These are phyloP conservation scores for Hozukius guyotensis DNA, from an alignment of 2,797 vertebrate species.

Conservation along the genomic window DNA sequence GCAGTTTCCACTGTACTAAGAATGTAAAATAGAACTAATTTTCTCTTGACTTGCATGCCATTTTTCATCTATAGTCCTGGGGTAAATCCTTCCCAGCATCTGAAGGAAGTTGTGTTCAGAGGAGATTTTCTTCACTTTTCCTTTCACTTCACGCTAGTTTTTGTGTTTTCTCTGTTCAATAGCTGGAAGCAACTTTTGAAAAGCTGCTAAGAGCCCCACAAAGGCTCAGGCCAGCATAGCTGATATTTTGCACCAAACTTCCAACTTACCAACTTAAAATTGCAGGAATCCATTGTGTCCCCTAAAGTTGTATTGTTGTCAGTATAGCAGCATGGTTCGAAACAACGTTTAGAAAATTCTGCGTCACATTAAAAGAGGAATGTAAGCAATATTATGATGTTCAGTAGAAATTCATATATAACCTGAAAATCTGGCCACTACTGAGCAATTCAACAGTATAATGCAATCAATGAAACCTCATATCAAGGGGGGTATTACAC, in stretches of 20 bases:
- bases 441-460: background rate
- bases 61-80: too few species aligned
- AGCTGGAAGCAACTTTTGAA: background rate
- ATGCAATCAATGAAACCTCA: background rate
- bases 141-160: background rate
- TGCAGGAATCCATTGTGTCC: background rate
- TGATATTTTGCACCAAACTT: background rate
- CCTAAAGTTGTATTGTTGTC: background rate
- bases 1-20: too few species aligned
- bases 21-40: too few species aligned
- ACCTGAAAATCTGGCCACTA: too few species aligned
- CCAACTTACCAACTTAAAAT: background rate
- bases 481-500: background rate
- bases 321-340: background rate
- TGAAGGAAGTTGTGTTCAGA: background rate
- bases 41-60: too few species aligned
- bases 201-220: background rate
- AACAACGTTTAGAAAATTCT: background rate
- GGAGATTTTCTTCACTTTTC: background rate
- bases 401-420: background rate
- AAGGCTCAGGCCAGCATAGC: background rate
- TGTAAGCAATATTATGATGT: background rate
- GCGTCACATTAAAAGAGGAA: background rate
- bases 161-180: background rate
- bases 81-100: background rate